Conservation (phyloP, 2,888 invertebrate species). For the Stomorhina lunata region DNA sequence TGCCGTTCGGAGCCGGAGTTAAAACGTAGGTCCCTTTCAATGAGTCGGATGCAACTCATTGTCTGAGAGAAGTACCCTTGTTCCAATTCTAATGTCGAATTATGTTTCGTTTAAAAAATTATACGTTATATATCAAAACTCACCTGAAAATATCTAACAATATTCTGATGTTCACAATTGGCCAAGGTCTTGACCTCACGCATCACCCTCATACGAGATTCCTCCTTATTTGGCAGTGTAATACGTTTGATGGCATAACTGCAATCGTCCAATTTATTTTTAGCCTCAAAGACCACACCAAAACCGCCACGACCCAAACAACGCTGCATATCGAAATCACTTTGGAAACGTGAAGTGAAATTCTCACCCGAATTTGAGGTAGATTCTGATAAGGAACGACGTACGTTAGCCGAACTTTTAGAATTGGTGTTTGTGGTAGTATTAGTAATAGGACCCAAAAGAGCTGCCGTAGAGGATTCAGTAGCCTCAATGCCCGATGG, state of each 20-base stretch:
- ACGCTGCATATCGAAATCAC: constrained; percentile 90
- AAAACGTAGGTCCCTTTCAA: too few species aligned
- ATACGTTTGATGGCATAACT: constrained; percentile 98
- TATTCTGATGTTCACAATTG: constrained; percentile 95
- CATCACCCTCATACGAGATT: constrained; percentile 92
- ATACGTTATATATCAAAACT: constrained; percentile 54
- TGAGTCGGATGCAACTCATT: too few species aligned
- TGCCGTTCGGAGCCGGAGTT: too few species aligned
- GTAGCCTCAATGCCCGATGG: constrained; percentile 78
- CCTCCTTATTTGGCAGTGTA: constrained; percentile 89
- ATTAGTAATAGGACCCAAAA: constrained; percentile 70
- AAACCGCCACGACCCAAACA: constrained; percentile 96
- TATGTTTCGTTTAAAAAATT: too few species aligned
- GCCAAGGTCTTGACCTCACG: constrained; percentile 97
- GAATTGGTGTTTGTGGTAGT: constrained; percentile 50
- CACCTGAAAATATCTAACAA: constrained; percentile 89
- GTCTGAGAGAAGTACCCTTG: too few species aligned
- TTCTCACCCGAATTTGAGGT: constrained; percentile 70
- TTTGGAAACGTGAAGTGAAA: constrained; percentile 85
- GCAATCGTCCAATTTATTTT: constrained; percentile 95
- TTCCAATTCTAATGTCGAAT: too few species aligned
- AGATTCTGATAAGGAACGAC: constrained; percentile 67
- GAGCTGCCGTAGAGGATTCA: constrained; percentile 74
- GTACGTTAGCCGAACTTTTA: constrained; percentile 44
- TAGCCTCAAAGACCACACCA: constrained; percentile 97